Evolutionary conservation across 1,140 invertebrate species (phyloP).

Genomic region (Meloidogyne exigua): DNA sequence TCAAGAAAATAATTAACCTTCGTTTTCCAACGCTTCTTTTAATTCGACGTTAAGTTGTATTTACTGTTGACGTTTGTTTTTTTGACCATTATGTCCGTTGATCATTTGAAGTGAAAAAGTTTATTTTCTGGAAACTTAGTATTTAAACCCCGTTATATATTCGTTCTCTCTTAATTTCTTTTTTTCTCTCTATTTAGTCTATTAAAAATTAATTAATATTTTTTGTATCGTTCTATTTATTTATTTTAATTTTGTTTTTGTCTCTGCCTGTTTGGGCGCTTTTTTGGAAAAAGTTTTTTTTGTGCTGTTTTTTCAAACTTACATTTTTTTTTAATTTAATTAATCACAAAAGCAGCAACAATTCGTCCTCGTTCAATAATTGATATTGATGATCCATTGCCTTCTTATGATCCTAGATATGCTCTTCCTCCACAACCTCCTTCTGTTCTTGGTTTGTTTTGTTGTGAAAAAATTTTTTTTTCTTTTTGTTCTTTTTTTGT

Average conservation of each 20-base stretch:
- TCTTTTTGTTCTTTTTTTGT: neutral
- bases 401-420: slow-evolving; percentile 43
- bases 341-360: neutral
- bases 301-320: slow-evolving; percentile 22
- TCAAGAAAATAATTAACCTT: no score
- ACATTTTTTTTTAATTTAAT: neutral
- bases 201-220: no score
- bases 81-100: neutral
- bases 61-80: no score
- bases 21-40: neutral
- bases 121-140: no score
- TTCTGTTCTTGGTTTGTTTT: slow-evolving; percentile 24
- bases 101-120: neutral
- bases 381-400: slow-evolving; percentile 56
- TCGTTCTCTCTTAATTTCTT: neutral
- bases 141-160: no score
- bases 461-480: neutral
- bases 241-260: slow-evolving; percentile 23
- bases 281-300: slow-evolving; percentile 23
- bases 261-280: slow-evolving; percentile 3
- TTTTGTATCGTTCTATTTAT: neutral
- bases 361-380: slow-evolving; percentile 31
- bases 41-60: no score
- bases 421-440: neutral
- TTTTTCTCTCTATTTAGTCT: slow-evolving; percentile 8